Evolutionary conservation across 1,140 invertebrate species (phyloP), one percentile per base, ranked within the genome.

Genomic region (Hycleus cichorii): DNA sequence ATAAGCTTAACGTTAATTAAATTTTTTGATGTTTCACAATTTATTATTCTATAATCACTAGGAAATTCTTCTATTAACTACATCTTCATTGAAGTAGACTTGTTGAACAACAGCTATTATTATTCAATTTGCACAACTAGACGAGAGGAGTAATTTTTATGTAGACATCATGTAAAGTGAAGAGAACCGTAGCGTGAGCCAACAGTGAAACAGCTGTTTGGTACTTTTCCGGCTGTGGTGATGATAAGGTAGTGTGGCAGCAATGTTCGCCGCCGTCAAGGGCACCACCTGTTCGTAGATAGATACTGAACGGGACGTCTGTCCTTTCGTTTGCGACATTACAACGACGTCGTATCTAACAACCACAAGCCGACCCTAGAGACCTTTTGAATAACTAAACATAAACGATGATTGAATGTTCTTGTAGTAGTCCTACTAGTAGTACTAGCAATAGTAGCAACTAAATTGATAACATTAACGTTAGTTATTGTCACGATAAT

Each of bases 231-330:
- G 47, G 18, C 18, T 18, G 47, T 11, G 27, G 24, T 39, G 46
- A 43, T 10, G 11, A 42, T 32, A 24, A 44, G 43, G 43, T 44
- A 2, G 43, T 44, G n/a, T 39, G 43, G 49, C 49, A 9, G 24
- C 12, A 25, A 39, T 9, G 43, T 32, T 32, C 32, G 32, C 32
- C 18, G 45, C 40, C 56, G 62, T 58, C 62, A 60, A 64, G 62
- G 62, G 59, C 62, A 61, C 62, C 62, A 64, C 62, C 62, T 64
- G 62, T 61, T 64, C 62, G 59, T 32, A 32, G 4, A 60, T 52
- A 52, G 59, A 55, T 60, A 64, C 62, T 47, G 55, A 47, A 56
- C 55, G 59, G 47, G 47, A 40, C 56, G 38, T 42, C 11, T 42
- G 40, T n/a, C 40, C 40, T 42, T 11, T n/a, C 9, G 40, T 3